A percentile compares a stretch with the other conserved stretches of the same genome.
Conservation (phyloP, 2,113 vertebrate genomes). For the Acrocephalus arundinaceus region DNA sequence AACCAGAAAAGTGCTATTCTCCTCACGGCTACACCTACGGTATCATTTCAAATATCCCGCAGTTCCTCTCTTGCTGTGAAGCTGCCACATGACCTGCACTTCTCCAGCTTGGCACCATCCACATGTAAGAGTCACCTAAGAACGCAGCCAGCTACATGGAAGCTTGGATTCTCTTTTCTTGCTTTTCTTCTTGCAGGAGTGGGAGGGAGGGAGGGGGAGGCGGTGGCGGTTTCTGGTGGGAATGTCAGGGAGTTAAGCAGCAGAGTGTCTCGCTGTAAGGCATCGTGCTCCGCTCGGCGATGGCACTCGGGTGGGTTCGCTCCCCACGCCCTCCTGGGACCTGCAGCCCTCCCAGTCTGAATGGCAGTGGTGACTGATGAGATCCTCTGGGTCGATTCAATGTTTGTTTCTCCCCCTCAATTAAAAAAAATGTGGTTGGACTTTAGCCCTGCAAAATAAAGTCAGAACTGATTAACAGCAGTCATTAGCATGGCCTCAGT, state of each 20-base stretch:
- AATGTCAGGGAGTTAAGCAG: conserved; percentile 72
- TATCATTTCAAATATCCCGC: not conserved
- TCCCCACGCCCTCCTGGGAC: conserved; percentile 31
- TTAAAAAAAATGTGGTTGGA: conserved; percentile 70
- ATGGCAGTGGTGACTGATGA: conserved; percentile 92
- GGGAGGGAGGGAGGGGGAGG: conserved; percentile 32
- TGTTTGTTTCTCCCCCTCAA: conserved; percentile 64
- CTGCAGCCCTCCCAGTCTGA: conserved; percentile 74
- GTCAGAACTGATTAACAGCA: conserved; percentile 13
- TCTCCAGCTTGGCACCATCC: conserved; percentile 39
- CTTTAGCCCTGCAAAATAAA: conserved; percentile 83
- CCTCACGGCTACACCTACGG: conserved; percentile 44
- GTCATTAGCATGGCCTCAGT: not conserved
- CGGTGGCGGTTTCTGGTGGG: conserved; percentile 66
- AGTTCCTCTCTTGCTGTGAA: conserved; percentile 56
- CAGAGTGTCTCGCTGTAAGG: conserved; percentile 63
- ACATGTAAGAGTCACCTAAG: not conserved
- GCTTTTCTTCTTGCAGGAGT: not conserved
- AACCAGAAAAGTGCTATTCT: conserved; percentile 67
- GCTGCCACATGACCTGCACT: conserved; percentile 16
- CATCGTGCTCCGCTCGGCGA: conserved; percentile 40
- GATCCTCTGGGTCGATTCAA: conserved; percentile 77
- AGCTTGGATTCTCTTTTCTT: not conserved
- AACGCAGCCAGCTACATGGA: conserved; percentile 1
- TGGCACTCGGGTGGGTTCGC: not conserved